These are phyloP conservation scores for Agriopis marginaria DNA, from an alignment of 2,888 invertebrate species.

Conservation along the genomic window DNA sequence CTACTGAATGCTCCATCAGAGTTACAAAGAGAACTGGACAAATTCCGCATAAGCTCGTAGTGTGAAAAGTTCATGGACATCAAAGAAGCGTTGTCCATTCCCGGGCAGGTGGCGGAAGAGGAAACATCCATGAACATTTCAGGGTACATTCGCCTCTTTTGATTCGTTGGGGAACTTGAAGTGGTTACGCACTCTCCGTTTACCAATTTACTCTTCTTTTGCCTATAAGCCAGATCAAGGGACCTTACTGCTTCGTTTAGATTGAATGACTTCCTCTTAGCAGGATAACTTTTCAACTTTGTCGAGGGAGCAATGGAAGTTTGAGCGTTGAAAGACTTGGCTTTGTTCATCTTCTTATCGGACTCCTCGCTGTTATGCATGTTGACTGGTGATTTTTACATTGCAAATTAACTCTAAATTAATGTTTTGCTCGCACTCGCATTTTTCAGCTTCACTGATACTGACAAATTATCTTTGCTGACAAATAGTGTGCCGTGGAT, in stretches of 20 bases:
- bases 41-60: conserved; percentile 75
- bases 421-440: conserved; percentile 45
- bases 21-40: conserved; percentile 72
- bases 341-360: conserved; percentile 65
- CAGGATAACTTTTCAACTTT: conserved; percentile 57
- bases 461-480: conserved; percentile 24
- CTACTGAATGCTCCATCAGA: conserved; percentile 74
- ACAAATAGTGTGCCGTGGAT: background rate
- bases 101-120: conserved; percentile 49
- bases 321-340: conserved; percentile 59
- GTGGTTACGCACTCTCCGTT: conserved; percentile 56
- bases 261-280: conserved; percentile 69
- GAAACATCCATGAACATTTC: conserved; percentile 65
- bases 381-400: conserved; percentile 41
- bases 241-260: conserved; percentile 70
- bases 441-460: conserved; percentile 27
- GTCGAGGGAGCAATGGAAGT: conserved; percentile 37
- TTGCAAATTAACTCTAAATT: conserved; percentile 41
- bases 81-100: conserved; percentile 64
- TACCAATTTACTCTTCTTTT: conserved; percentile 72
- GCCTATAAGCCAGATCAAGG: conserved; percentile 65
- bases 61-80: conserved; percentile 80
- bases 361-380: conserved; percentile 67
- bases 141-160: conserved; percentile 46
- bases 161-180: conserved; percentile 44